Base-by-base conservation (phyloP, 2,888 invertebrate species). In the Escarpia spicata region DNA sequence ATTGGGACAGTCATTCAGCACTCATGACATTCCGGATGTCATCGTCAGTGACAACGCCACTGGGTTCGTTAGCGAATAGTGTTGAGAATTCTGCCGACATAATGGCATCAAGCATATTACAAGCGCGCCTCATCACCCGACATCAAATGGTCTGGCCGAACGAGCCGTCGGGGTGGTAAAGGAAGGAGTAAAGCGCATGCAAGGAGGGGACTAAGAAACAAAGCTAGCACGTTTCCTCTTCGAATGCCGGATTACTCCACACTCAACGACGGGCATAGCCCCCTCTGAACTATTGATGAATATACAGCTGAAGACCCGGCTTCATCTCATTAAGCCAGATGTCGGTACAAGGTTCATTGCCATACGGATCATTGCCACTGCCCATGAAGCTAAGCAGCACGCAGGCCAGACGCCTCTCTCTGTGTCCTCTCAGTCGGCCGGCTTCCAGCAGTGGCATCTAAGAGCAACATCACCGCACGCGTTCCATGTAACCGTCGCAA, bases 331-430 rank as follows among this genome's bases (percentile, higher is more conserved):
- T 37, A 37, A 37, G 37, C 37, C 37, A 37, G 1, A 37, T 37
- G 37, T 45, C 45, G 45, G 10, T 45, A 45, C 0, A 2, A 45
- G 10, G 45, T 6, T 45, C 45, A 45, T 1, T 45, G 10, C 45
- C 45, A 45, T 45, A 37, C 37, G 37, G 37, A 37, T 37, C 37
- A 93, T 96, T 96, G 8, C 95, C 95, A 19, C 95, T 91, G 26
- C 94, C 94, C 43, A 96, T 95, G 89, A 95, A n/a, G 15, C 94
- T 94, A 91, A 96, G 94, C 93, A 95, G 95, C n/a, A 95, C 93
- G 93, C 95, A 95, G 1, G 95, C 96, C 90, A 96, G 94, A 26
- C 95, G 93, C 43, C 94, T 92, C 90, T 96, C 94, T 90, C 93
- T 92, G 92, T 95, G 93, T 12, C 94, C 94, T 26, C 45, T 91